phyloP scores from a whole-genome alignment of 2,797 vertebrate genomes.

The Melanotaenia parkinsoni region DNA sequence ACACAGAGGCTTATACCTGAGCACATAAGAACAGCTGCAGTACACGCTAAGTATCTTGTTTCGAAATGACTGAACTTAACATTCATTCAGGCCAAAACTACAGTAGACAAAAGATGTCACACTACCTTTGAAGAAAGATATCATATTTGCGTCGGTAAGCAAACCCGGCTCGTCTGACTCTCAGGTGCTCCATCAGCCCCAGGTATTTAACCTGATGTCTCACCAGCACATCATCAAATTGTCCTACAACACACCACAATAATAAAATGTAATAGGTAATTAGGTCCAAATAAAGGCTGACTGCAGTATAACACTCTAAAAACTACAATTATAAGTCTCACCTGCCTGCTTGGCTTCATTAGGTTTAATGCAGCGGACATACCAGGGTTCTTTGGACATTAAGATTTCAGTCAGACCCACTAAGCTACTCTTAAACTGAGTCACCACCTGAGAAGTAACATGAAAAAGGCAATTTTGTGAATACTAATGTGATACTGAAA shows the following conservation, averaged over 20 bases:
- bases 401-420: slow-evolving; percentile 91
- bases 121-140: slow-evolving; percentile 92
- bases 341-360: slow-evolving; percentile 93
- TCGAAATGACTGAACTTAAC: not conserved
- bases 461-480: not conserved
- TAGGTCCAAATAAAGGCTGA: slow-evolving; percentile 2
- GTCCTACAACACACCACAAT: slow-evolving; percentile 77
- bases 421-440: slow-evolving; percentile 95
- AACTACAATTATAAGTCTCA: slow-evolving; percentile 64
- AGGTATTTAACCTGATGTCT: slow-evolving; percentile 96
- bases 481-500: not conserved
- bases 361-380: slow-evolving; percentile 95
- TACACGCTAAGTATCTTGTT: not conserved
- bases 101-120: not conserved
- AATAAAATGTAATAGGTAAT: slow-evolving; percentile 3
- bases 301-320: not conserved
- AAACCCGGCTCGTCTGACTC: slow-evolving; percentile 93
- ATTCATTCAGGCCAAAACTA: not conserved
- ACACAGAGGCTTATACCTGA: slow-evolving; percentile 93
- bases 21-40: not conserved
- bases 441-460: slow-evolving; percentile 85
- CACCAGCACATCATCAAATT: slow-evolving; percentile 90
- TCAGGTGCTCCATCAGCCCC: slow-evolving; percentile 95
- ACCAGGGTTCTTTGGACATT: slow-evolving; percentile 94
- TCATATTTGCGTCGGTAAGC: slow-evolving; percentile 93